phyloP scores from a whole-genome alignment of 2,113 vertebrate genomes.

The Heterochromis multidens region DNA sequence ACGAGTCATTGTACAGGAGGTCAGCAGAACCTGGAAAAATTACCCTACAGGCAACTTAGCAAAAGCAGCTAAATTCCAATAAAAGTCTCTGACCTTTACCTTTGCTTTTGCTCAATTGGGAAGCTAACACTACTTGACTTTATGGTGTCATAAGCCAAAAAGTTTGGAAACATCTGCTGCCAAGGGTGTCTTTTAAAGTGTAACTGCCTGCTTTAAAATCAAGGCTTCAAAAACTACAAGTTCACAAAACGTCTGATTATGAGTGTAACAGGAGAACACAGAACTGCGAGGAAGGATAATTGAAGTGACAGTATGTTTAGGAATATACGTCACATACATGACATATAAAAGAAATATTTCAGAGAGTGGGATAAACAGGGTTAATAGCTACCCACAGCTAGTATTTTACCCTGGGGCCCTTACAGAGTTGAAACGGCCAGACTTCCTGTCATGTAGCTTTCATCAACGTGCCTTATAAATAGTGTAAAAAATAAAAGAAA shows the following conservation, averaged over 20 bases:
- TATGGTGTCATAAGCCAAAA: not conserved
- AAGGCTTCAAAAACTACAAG: not conserved
- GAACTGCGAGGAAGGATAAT: not conserved
- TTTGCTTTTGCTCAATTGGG: not conserved
- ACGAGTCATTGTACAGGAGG: not conserved
- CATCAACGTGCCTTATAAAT: not conserved
- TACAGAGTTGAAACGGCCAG: not conserved
- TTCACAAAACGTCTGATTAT: not conserved
- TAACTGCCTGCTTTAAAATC: not conserved
- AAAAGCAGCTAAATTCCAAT: not conserved
- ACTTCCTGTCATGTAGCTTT: not conserved
- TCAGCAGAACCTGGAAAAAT: not conserved
- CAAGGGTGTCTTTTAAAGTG: not conserved
- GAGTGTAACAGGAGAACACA: not conserved
- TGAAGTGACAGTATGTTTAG: not conserved
- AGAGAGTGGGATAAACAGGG: not conserved
- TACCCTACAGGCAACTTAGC: not conserved
- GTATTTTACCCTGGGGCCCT: not conserved
- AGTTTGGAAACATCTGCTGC: not conserved
- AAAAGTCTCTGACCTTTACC: not conserved
- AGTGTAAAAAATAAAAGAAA: not conserved
- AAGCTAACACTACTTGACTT: not conserved
- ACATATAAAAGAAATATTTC: not conserved
- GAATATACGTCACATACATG: not conserved
- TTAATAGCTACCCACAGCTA: not conserved